Conservation (phyloP, 2,797 vertebrate species). For the Sardinella longiceps region DNA sequence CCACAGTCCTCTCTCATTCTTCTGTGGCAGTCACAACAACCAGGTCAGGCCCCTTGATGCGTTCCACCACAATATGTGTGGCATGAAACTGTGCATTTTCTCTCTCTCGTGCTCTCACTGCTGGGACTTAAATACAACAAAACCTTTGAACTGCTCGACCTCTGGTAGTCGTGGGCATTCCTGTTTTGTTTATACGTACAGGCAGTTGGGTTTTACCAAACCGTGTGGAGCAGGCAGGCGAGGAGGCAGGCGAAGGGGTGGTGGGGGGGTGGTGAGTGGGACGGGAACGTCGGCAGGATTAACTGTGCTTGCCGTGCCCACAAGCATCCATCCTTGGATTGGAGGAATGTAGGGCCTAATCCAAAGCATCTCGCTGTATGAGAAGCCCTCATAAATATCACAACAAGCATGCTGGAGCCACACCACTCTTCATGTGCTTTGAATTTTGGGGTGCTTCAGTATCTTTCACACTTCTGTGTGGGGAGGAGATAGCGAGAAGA, state of each 20-base stretch:
- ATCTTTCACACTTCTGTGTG: slow-evolving; percentile 10
- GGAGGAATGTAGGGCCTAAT: slow-evolving; percentile 60
- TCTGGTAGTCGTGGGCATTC: slow-evolving; percentile 23
- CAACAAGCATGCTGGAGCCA: background rate
- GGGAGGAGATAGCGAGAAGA: background rate
- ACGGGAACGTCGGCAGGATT: slow-evolving; percentile 51
- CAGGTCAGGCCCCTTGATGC: slow-evolving; percentile 12
- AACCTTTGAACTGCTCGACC: slow-evolving; percentile 44
- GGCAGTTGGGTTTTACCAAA: slow-evolving; percentile 54
- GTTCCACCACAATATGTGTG: slow-evolving; percentile 12
- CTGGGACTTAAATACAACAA: slow-evolving; percentile 6
- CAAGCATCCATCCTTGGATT: slow-evolving; percentile 44
- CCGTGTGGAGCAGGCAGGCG: background rate
- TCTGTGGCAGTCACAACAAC: slow-evolving; percentile 14
- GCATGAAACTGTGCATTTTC: slow-evolving; percentile 11
- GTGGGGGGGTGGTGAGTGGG: slow-evolving; percentile 30
- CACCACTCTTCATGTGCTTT: slow-evolving; percentile 1
- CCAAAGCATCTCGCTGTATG: slow-evolving; percentile 43
- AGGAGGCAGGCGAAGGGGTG: slow-evolving; percentile 42
- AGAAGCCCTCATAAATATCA: slow-evolving; percentile 20
- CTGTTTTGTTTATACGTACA: slow-evolving; percentile 53
- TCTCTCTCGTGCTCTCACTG: slow-evolving; percentile 24
- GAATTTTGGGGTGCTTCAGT: background rate
- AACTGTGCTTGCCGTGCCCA: slow-evolving; percentile 51
- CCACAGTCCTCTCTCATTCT: slow-evolving; percentile 14